These are phyloP conservation scores for Semnornis frantzii DNA, from an alignment of 2,113 vertebrate genomes.

Conservation along the genomic window DNA sequence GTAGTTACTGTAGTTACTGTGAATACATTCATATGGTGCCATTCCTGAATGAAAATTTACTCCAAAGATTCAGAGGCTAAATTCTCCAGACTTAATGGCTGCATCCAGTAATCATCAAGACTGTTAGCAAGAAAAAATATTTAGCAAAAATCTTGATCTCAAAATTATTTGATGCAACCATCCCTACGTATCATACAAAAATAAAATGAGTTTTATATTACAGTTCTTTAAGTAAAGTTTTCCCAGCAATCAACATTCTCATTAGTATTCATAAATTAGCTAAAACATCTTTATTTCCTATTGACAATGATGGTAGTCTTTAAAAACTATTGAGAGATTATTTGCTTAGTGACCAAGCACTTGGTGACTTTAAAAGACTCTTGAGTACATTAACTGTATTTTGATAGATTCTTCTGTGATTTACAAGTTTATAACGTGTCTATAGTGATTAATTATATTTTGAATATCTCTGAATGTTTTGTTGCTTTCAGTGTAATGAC, in stretches of 20 bases:
- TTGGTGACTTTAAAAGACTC: neutral
- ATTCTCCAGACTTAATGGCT: neutral
- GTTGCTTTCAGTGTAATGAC: neutral
- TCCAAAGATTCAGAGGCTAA: neutral
- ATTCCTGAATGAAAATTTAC: neutral
- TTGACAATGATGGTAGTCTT: neutral
- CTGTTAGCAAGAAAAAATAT: neutral
- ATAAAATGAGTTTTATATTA: neutral
- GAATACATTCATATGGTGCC: neutral
- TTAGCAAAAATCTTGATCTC: neutral
- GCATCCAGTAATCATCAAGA: neutral
- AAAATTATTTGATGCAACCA: neutral
- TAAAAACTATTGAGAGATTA: neutral
- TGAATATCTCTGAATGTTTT: neutral
- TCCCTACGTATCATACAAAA: neutral
- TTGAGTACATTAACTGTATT: neutral
- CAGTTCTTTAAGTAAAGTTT: neutral
- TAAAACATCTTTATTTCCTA: neutral
- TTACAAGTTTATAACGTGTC: neutral
- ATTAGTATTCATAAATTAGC: neutral
- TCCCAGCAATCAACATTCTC: neutral
- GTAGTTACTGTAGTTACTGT: neutral
- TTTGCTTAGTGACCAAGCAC: neutral
- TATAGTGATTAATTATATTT: neutral
- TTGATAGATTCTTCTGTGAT: neutral